These are phyloP conservation scores for Oxyura jamaicensis DNA, from an alignment of 2,113 vertebrate species.

Conservation along the genomic window DNA sequence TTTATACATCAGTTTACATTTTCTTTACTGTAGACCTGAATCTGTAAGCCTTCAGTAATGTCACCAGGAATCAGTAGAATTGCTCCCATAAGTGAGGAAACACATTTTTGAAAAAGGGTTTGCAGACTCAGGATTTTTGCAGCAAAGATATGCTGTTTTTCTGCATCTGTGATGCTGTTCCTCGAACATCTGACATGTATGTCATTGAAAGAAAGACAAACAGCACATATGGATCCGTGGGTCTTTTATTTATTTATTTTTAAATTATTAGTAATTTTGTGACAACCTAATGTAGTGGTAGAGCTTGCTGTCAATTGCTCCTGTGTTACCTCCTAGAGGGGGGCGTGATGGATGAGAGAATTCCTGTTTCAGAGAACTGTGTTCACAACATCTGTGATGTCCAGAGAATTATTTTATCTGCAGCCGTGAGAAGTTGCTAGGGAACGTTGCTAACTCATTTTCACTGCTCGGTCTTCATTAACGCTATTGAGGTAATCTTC, in stretches of 20 bases:
- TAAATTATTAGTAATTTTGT: background rate
- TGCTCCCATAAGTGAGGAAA: background rate
- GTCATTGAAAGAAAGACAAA: background rate
- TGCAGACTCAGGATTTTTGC: background rate
- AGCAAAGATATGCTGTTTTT: background rate
- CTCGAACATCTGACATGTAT: background rate
- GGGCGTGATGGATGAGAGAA: background rate
- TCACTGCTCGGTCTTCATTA: background rate
- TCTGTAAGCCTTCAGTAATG: background rate
- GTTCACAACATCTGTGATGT: background rate
- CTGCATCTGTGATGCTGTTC: background rate
- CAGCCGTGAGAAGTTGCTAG: constrained; percentile 65
- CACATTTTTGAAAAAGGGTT: background rate
- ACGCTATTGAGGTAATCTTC: background rate
- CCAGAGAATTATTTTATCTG: constrained; percentile 40
- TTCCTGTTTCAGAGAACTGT: background rate
- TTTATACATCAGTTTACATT: background rate
- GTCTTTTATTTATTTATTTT: background rate
- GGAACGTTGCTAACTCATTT: constrained; percentile 39
- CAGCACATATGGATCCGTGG: background rate
- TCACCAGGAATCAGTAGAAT: background rate
- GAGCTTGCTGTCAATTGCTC: background rate
- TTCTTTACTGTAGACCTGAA: background rate
- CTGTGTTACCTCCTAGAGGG: background rate
- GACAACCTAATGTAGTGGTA: background rate